Evolutionary conservation across 1,140 invertebrate species (phyloP).

Genomic region (Hylaeus anthracinus): DNA sequence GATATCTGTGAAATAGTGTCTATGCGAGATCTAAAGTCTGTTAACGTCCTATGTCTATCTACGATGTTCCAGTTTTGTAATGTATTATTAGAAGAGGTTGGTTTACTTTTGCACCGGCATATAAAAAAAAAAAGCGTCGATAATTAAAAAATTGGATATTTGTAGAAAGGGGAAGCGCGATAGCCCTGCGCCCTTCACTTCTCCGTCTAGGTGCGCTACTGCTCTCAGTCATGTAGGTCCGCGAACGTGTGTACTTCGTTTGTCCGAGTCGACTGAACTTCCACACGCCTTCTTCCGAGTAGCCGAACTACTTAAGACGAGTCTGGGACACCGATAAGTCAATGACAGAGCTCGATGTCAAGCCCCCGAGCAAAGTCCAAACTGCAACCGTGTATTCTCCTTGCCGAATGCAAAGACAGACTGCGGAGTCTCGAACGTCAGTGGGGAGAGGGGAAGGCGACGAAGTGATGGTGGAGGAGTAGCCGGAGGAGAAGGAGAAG

Average conservation of each 20-base stretch:
- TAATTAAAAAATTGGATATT: no score
- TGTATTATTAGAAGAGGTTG: no score
- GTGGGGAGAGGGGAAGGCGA: background rate
- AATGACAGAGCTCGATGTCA: background rate
- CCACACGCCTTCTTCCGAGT: background rate
- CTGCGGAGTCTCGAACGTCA: background rate
- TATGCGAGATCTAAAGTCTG: no score
- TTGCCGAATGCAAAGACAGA: constrained; percentile 64
- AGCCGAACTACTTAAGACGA: background rate
- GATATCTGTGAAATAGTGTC: no score
- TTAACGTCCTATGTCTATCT: no score
- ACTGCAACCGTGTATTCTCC: constrained; percentile 46
- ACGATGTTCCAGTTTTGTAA: no score
- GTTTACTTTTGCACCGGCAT: no score
- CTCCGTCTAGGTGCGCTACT: no score
- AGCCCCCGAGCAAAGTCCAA: constrained; percentile 31
- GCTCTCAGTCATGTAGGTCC: no score
- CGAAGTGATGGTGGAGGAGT: background rate
- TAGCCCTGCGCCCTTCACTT: no score
- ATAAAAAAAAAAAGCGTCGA: no score
- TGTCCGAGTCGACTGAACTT: background rate
- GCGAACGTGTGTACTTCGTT: background rate
- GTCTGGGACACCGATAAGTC: background rate
- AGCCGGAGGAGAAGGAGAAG: background rate
- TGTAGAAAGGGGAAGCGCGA: no score